Evolutionary conservation across 2,888 invertebrate species (phyloP).

Genomic region (Leptothorax acervorum): DNA sequence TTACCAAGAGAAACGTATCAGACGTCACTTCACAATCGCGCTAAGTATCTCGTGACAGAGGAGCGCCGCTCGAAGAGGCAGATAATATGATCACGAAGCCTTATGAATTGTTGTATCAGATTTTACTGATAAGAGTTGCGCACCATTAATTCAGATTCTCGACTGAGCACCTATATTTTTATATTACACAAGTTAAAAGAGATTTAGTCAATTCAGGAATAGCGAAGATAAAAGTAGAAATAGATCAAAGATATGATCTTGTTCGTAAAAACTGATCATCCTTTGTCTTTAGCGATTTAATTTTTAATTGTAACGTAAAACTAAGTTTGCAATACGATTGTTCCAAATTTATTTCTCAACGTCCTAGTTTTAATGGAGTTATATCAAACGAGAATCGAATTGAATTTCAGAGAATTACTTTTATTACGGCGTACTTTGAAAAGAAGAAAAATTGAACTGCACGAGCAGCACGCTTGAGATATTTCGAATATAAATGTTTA

Average conservation of each 20-base stretch:
- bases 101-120: neutral
- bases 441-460: neutral
- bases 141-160: neutral
- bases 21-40: conserved; percentile 19
- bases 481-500: neutral
- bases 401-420: neutral
- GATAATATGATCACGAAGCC: conserved; percentile 8
- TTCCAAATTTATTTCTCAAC: conserved; percentile 9
- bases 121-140: neutral
- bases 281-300: neutral
- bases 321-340: neutral
- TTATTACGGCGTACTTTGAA: neutral
- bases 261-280: neutral
- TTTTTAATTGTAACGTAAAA: neutral
- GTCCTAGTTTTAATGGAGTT: neutral
- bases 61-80: neutral
- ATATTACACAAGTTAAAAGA: neutral
- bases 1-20: conserved; percentile 32
- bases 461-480: neutral
- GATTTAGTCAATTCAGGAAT: neutral
- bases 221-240: neutral
- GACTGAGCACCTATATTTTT: neutral
- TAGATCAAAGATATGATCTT: neutral
- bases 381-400: neutral
- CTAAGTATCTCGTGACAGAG: conserved; percentile 26